phyloP scores from a whole-genome alignment of 2,797 vertebrate species.

The Gadopsis bispinosus region DNA sequence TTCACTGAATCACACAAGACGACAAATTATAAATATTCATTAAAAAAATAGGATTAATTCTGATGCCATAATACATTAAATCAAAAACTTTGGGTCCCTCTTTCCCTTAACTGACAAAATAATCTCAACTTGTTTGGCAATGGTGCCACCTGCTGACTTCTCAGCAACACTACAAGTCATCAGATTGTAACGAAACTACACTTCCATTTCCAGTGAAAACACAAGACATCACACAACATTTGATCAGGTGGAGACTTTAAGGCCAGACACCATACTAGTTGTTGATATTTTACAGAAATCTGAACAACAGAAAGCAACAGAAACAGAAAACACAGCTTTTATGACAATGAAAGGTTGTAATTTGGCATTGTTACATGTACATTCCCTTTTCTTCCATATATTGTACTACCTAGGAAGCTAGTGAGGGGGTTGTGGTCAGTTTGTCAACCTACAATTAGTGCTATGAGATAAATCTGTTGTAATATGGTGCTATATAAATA shows the following conservation, averaged over 20 bases:
- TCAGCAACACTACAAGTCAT: not conserved
- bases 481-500: too few relatives aligned
- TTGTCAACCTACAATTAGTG: not conserved
- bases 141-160: slow-evolving; percentile 65
- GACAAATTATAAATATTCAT: not conserved
- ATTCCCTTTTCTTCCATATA: not conserved
- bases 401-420: too few relatives aligned
- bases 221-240: not conserved
- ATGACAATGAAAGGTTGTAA: not conserved
- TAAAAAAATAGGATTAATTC: not conserved
- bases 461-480: too few relatives aligned
- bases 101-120: not conserved
- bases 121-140: not conserved
- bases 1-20: slow-evolving; percentile 83
- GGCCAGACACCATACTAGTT: not conserved
- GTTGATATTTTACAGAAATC: not conserved
- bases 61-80: not conserved
- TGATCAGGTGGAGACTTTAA: not conserved
- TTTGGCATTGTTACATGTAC: not conserved
- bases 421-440: not conserved
- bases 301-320: not conserved
- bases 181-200: not conserved
- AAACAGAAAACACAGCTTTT: not conserved
- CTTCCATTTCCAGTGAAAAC: slow-evolving; percentile 46
- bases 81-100: not conserved